Conservation (phyloP, 1,140 invertebrate genomes). For the Ceratosolen solmsi region DNA sequence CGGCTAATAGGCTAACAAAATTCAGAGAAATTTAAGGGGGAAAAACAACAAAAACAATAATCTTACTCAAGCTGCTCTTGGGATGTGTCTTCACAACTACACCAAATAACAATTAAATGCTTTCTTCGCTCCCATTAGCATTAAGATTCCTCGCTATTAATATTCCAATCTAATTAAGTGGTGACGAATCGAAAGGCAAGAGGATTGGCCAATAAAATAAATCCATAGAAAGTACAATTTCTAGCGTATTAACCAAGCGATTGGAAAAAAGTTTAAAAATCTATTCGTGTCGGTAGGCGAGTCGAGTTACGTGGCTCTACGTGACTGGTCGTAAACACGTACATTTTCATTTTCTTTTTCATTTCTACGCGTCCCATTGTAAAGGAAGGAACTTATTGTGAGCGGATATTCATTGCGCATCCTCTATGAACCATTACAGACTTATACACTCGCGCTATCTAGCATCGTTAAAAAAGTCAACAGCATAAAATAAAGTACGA, state of each 20-base stretch:
- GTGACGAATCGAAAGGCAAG: too few relatives aligned
- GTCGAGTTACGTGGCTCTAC: conserved; percentile 17
- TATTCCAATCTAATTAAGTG: neutral
- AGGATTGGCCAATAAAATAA: neutral
- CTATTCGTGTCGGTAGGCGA: conserved; percentile 4
- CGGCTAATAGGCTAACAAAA: neutral
- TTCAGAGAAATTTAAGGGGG: too few relatives aligned
- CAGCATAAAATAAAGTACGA: too few relatives aligned
- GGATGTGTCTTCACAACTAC: too few relatives aligned
- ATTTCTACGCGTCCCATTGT: neutral
- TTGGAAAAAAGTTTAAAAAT: conserved; percentile 36
- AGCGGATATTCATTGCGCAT: conserved; percentile 17
- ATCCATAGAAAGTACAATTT: conserved; percentile 11
- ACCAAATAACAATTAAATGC: too few relatives aligned
- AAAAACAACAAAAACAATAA: too few relatives aligned
- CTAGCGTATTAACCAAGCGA: neutral
- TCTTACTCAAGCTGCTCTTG: too few relatives aligned
- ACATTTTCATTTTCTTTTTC: conserved; percentile 7
- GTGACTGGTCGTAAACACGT: conserved; percentile 18
- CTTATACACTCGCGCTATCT: neutral
- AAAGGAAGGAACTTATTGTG: neutral
- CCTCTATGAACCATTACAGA: neutral
- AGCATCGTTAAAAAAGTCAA: neutral
- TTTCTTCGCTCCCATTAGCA: too few relatives aligned
- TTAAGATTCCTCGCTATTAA: neutral